Evolutionary conservation across 2,888 invertebrate species (phyloP).

Genomic region (Eutolmus rufibarbis): DNA sequence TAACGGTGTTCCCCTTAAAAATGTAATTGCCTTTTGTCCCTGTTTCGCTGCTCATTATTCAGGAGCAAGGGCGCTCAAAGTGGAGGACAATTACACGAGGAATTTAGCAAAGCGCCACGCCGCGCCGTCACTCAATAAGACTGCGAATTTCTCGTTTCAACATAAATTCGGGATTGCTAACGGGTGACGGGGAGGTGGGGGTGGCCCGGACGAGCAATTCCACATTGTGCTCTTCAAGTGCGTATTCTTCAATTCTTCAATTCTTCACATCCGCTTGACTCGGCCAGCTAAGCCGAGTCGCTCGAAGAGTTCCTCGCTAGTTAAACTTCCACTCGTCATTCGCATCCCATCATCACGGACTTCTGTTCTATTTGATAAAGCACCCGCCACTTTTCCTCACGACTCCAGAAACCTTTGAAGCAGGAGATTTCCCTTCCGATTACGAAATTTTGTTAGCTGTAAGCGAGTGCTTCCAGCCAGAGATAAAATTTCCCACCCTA

Average conservation of each 20-base stretch:
- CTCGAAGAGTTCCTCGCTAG: not conserved
- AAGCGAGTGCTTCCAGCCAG: not conserved
- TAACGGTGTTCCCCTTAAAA: not conserved
- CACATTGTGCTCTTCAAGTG: not conserved
- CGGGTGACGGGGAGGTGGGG: not conserved
- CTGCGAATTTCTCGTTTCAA: not conserved
- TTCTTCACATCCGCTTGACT: not conserved
- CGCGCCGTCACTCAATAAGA: not conserved
- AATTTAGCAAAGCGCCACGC: not conserved
- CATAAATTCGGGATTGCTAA: not conserved
- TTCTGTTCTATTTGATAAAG: slow-evolving; percentile 12
- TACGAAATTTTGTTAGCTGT: slow-evolving; percentile 11
- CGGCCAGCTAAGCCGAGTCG: not conserved
- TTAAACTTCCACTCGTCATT: not conserved
- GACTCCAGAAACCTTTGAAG: not conserved
- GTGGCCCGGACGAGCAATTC: not conserved
- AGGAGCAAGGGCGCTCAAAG: not conserved
- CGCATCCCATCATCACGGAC: slow-evolving; percentile 11
- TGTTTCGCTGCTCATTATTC: not conserved
- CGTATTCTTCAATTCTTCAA: slow-evolving; percentile 13
- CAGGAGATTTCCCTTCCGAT: not conserved
- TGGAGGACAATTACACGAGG: not conserved
- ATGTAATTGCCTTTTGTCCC: not conserved
- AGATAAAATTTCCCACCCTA: not conserved
- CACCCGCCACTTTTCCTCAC: slow-evolving; percentile 1